These are phyloP conservation scores for Ciconia stormi DNA, from an alignment of 2,113 vertebrate species.

Conservation along the genomic window DNA sequence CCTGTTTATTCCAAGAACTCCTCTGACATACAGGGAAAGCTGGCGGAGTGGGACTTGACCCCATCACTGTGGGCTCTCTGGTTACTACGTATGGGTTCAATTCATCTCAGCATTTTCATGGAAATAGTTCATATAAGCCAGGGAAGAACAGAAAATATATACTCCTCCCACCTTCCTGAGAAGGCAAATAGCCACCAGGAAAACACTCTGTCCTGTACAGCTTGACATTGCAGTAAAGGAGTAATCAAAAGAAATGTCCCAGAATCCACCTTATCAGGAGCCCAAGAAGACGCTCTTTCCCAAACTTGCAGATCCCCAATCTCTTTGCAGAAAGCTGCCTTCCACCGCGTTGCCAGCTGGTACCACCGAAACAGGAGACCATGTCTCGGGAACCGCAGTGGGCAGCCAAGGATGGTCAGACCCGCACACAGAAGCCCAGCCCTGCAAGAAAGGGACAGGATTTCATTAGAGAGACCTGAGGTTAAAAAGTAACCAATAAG, in stretches of 20 bases:
- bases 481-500: background rate
- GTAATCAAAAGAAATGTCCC: background rate
- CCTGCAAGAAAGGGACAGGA: rapidly evolving
- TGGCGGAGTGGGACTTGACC: background rate
- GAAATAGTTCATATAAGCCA: background rate
- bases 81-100: background rate
- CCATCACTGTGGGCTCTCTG: background rate
- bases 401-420: background rate
- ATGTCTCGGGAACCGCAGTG: background rate
- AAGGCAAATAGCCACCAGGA: background rate
- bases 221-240: background rate
- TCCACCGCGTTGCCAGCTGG: rapidly evolving
- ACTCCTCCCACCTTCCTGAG: background rate
- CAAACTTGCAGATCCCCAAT: background rate
- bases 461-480: background rate
- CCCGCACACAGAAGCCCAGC: background rate
- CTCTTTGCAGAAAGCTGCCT: background rate
- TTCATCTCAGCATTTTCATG: background rate
- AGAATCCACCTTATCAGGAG: background rate
- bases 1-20: background rate
- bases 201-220: background rate
- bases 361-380: background rate
- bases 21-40: background rate
- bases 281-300: background rate
- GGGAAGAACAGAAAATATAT: background rate